A percentile compares a stretch with the other conserved stretches of the same genome.
Evolutionary conservation across 2,888 invertebrate genomes (phyloP).

Genomic region (Morpho deidamia): DNA sequence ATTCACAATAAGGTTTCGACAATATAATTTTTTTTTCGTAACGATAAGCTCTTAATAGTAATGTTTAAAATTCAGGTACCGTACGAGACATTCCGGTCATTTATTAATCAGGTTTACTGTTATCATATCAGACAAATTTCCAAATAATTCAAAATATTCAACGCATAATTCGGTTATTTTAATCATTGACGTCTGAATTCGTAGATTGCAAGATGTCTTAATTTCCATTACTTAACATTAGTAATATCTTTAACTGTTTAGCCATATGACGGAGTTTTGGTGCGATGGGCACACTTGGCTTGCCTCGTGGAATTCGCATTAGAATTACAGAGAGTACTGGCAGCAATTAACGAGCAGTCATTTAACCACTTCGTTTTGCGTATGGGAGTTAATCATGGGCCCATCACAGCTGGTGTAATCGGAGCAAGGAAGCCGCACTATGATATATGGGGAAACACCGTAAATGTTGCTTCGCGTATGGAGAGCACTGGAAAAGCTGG

Average conservation of each 20-base stretch:
- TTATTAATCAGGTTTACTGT: too few relatives aligned
- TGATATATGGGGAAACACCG: constrained; percentile 98
- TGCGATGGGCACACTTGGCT: constrained; percentile 91
- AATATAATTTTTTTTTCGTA: too few relatives aligned
- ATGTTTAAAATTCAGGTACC: too few relatives aligned
- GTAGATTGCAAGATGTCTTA: too few relatives aligned
- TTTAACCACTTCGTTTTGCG: constrained; percentile 94
- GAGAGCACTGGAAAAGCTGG: constrained; percentile 98
- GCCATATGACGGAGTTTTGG: constrained; percentile 84
- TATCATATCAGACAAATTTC: too few relatives aligned
- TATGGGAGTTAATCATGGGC: constrained; percentile 94
- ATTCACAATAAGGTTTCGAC: too few relatives aligned
- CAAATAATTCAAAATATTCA: too few relatives aligned
- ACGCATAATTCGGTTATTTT: too few relatives aligned
- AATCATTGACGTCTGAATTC: too few relatives aligned
- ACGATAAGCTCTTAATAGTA: too few relatives aligned
- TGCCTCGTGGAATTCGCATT: constrained; percentile 93
- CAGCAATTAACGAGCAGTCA: constrained; percentile 95
- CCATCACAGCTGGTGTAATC: constrained; percentile 96
- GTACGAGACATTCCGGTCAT: too few relatives aligned
- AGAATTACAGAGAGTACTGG: constrained; percentile 92
- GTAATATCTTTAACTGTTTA: constrained; percentile 35
- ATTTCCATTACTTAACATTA: too few relatives aligned
- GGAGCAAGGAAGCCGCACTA: constrained; percentile 97
- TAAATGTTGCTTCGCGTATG: constrained; percentile 98